Base-by-base conservation (phyloP, 2,797 vertebrate genomes). In the Pipistrellus nathusii region DNA sequence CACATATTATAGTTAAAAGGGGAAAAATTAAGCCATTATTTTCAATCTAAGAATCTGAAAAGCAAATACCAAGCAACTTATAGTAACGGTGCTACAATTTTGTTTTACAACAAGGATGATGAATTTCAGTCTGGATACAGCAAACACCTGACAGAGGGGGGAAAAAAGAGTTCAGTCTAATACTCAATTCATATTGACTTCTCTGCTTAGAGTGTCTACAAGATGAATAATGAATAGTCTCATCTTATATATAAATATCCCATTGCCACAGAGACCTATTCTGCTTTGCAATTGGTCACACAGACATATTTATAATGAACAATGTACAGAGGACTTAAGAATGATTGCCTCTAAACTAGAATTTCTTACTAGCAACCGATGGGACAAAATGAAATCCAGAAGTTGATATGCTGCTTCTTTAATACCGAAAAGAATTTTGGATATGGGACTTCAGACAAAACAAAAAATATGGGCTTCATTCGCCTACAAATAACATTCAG, bases 351-450 rank as follows among this genome's bases (percentile, higher is more conserved):
- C 77, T 76, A 96, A 94, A 93, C 32, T 91, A 17, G 92, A 93
- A 87, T 88, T 85, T 83, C 88, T 90, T 95, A 46, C 21, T 81
- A 88, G 35, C 32, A 93, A 93, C 66, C 69, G 41, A 93, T 53
- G 8, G 18, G 48, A 14, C 15, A 71, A 92, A 94, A 76, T 83
- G 75, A 90, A 94, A 85, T 66, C 41, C 59, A 80, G 7, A 93
- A 85, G 92, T 83, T 96, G 21, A 94, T 71, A 87, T 87, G 20
- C 14, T 92, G 27, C 12, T 44, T 96, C 62, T 62, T 95, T 92
- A 94, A 96, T 93, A 94, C 87, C 85, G 48, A 66, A 95, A 95
- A 95, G 21, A 9, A 71, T 88, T 94, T 95, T 73, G 30, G 66
- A 93, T 14, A 80, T 18, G 23, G 18, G 53, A 13, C 21, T 95